A percentile compares a stretch with the other conserved stretches of the same genome.
phyloP scores from a whole-genome alignment of 2,113 vertebrate genomes.

The Motacilla tschutschensis region DNA sequence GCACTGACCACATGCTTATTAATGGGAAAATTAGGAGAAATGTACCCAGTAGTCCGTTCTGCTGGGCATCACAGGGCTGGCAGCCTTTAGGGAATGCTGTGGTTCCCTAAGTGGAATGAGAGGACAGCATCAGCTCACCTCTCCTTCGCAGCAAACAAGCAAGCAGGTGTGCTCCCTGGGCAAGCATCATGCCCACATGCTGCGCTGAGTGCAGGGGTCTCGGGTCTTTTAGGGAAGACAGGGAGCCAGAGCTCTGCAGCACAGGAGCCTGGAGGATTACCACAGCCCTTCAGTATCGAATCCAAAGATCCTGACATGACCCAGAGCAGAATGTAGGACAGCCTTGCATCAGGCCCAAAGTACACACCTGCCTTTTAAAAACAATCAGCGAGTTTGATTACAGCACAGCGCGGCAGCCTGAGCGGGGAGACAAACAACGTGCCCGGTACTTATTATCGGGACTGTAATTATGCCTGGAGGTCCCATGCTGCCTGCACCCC shows the following conservation, averaged over 20 bases:
- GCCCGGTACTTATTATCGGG: background rate
- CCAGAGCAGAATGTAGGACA: conserved; percentile 20
- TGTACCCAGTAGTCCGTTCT: background rate
- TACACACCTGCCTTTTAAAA: conserved; percentile 12
- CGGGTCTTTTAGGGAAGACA: background rate
- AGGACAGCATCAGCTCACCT: background rate
- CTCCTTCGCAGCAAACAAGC: background rate
- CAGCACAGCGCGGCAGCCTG: background rate
- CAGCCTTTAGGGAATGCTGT: background rate
- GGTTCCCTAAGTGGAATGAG: background rate
- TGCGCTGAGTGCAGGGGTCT: background rate
- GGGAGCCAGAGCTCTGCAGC: background rate
- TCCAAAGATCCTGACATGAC: background rate
- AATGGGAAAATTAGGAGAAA: background rate
- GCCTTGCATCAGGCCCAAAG: background rate
- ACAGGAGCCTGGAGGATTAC: background rate
- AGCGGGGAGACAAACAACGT: background rate
- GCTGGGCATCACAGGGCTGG: fast-evolving
- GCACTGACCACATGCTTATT: background rate
- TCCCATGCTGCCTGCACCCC: conserved; percentile 5
- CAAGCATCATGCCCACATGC: fast-evolving
- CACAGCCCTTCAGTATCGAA: background rate
- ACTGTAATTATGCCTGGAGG: conserved; percentile 41
- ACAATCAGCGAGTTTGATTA: conserved; percentile 19
- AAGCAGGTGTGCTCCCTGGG: background rate